phyloP scores from a whole-genome alignment of 2,797 vertebrate genomes.

The Pangasius djambal region DNA sequence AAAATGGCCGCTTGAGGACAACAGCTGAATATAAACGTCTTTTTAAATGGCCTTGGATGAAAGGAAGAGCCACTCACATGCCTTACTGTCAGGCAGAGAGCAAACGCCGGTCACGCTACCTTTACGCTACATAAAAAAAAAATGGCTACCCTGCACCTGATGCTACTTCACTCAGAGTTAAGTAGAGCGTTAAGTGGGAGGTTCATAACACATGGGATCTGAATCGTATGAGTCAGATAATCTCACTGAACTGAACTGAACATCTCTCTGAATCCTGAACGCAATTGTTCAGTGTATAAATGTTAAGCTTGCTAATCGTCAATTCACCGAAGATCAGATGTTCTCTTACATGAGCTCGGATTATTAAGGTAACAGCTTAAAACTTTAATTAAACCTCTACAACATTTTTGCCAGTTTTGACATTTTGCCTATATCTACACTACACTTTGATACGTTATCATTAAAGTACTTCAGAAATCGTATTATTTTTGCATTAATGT shows the following conservation, averaged over 20 bases:
- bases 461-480: neutral
- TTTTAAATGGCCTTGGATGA: slow-evolving; percentile 53
- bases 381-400: neutral
- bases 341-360: neutral
- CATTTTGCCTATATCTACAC: neutral
- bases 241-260: neutral
- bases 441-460: neutral
- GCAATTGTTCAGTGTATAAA: neutral
- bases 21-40: slow-evolving; percentile 57
- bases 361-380: neutral
- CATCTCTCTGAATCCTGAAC: neutral
- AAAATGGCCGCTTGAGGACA: slow-evolving; percentile 62
- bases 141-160: slow-evolving; percentile 34
- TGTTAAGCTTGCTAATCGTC: neutral
- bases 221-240: slow-evolving; percentile 6
- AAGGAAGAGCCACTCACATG: slow-evolving; percentile 34
- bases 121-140: slow-evolving; percentile 12
- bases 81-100: slow-evolving; percentile 21
- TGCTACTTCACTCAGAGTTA: slow-evolving; percentile 15
- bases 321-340: neutral
- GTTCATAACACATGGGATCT: slow-evolving; percentile 11
- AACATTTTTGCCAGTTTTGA: neutral
- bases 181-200: slow-evolving; percentile 30
- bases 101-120: slow-evolving; percentile 28
- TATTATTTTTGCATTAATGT: neutral